A percentile compares a stretch with the other conserved stretches of the same genome.
Evolutionary conservation across 1,140 invertebrate species (phyloP).

Genomic region (Lordiphosa collinella): DNA sequence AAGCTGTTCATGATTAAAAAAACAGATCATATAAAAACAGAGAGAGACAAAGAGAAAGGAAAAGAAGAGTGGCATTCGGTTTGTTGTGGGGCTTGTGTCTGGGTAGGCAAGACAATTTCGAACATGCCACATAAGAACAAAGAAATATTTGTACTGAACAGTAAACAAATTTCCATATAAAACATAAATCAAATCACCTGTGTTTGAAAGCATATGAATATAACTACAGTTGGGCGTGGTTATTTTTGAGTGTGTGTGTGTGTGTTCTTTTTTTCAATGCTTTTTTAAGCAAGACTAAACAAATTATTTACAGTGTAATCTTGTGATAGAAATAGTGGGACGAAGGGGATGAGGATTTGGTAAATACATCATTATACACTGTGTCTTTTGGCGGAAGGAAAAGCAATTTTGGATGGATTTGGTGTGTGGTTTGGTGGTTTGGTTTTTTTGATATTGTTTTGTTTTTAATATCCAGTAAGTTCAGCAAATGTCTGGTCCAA

Average conservation of each 20-base stretch:
- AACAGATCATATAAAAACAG: too few species aligned
- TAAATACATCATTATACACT: conserved; percentile 24
- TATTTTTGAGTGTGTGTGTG: conserved; percentile 25
- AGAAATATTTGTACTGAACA: conserved; percentile 37
- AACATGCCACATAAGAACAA: conserved; percentile 70
- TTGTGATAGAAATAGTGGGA: conserved; percentile 28
- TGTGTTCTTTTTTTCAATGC: conserved; percentile 37
- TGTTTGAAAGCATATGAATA: conserved; percentile 58
- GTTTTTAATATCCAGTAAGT: conserved; percentile 89
- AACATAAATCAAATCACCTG: conserved; percentile 56
- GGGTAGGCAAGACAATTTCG: conserved; percentile 39
- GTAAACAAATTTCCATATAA: conserved; percentile 36
- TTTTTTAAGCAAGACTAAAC: conserved; percentile 48
- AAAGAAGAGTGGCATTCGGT: not conserved
- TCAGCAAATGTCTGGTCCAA: conserved; percentile 98
- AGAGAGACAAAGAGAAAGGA: too few species aligned
- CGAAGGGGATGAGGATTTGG: not conserved
- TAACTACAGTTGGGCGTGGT: conserved; percentile 66
- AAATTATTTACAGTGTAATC: conserved; percentile 74
- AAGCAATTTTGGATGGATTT: conserved; percentile 8
- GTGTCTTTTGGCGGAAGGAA: not conserved
- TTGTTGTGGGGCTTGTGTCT: conserved; percentile 20
- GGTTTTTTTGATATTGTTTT: conserved; percentile 31
- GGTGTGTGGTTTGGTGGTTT: conserved; percentile 21
- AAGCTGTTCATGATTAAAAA: too few species aligned